phyloP scores from a whole-genome alignment of 1,140 invertebrate species.

The Rhopalosiphum padi region DNA sequence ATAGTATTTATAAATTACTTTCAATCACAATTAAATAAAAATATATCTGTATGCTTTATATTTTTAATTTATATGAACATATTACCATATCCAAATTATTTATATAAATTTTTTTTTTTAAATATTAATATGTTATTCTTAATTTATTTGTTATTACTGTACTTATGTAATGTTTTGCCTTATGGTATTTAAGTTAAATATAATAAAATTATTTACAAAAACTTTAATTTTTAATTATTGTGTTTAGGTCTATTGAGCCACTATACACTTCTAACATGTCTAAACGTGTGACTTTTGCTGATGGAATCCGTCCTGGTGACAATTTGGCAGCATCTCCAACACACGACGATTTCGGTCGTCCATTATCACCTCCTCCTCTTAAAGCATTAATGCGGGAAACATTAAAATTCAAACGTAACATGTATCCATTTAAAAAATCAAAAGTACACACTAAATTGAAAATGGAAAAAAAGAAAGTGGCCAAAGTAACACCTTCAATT shows the following conservation, averaged over 20 bases:
- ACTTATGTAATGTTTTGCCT: not conserved
- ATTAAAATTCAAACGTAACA: slow-evolving; percentile 27
- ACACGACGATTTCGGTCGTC: not conserved
- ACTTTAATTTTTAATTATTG: not conserved
- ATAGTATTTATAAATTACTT: not conserved
- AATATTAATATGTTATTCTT: not conserved
- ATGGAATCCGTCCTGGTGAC: slow-evolving; percentile 19
- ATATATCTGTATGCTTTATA: too few species aligned
- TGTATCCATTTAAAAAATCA: slow-evolving; percentile 38
- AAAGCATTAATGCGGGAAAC: slow-evolving; percentile 44
- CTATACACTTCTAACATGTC: not conserved
- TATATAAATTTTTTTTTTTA: too few species aligned
- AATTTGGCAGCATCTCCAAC: slow-evolving; percentile 24
- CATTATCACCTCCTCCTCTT: slow-evolving; percentile 38
- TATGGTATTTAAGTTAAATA: not conserved
- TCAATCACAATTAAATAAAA: not conserved
- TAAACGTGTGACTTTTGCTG: slow-evolving; percentile 46
- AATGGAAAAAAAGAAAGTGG: not conserved
- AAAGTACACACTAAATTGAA: not conserved
- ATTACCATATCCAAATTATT: too few species aligned
- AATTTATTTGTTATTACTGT: not conserved
- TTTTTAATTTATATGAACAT: too few species aligned
- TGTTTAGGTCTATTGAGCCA: not conserved
- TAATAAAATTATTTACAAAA: not conserved
- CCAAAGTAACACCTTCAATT: not conserved